Evolutionary conservation across 2,113 vertebrate genomes (phyloP).

Genomic region (Octodon degus): DNA sequence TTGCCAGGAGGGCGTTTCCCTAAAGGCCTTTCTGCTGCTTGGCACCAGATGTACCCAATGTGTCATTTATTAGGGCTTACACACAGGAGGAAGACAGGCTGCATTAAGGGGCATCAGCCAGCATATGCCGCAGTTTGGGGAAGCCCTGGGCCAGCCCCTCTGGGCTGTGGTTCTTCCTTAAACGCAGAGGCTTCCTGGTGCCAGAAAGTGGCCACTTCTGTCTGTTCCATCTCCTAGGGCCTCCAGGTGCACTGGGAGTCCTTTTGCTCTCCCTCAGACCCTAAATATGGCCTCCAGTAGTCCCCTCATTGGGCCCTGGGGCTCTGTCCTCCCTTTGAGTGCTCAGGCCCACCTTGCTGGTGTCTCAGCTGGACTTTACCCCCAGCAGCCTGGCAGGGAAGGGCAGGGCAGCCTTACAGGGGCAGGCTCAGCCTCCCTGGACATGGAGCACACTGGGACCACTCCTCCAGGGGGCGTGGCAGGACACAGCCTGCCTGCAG

Average conservation of each 20-base stretch:
- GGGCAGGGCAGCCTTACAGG: not conserved
- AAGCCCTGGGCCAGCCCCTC: not conserved
- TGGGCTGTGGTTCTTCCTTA: not conserved
- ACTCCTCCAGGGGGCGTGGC: not conserved
- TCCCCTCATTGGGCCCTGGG: not conserved
- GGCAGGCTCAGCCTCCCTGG: not conserved
- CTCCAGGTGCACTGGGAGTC: accelerated
- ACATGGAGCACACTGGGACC: accelerated
- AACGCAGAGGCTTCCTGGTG: not conserved
- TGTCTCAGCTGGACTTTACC: not conserved
- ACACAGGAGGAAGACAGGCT: not conserved
- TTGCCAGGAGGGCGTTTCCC: not conserved
- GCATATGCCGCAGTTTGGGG: not conserved
- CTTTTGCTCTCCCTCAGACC: not conserved
- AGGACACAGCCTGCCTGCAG: not conserved
- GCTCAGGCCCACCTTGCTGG: not conserved
- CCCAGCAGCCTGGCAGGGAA: not conserved
- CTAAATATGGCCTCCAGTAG: not conserved
- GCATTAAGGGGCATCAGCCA: not conserved
- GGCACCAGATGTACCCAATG: too few relatives aligned
- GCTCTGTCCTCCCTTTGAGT: not conserved
- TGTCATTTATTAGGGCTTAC: not conserved
- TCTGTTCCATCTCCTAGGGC: too few relatives aligned
- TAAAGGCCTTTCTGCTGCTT: not conserved
- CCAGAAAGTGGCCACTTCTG: not conserved